Base-by-base conservation (phyloP, 2,888 invertebrate species). In the Chorisops tibialis region DNA sequence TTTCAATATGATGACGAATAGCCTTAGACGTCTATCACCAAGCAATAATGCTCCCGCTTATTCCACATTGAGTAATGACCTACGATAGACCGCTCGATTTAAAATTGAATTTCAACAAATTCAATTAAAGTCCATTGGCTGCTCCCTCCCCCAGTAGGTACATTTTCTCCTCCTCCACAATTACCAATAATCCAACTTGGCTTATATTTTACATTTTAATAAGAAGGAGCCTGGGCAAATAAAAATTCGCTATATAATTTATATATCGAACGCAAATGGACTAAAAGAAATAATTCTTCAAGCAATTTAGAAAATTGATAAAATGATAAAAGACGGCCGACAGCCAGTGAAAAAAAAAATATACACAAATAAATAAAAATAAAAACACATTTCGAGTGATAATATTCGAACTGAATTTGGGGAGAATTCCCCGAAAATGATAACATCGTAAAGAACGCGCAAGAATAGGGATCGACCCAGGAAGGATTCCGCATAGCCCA, bases 251-350 rank as follows among this genome's bases (percentile, higher is more conserved):
- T 52, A 5, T 24, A 43, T 59, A 63, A 59, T 63, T 63, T 63
- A 59, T 52, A 59, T 45, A 43, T 60, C 21, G 24, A 43, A 19
- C 30, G 14, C 47, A 63, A 63, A 59, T 63, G 47, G 59, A 19
- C 52, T 24, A 45, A 63, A 63, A 54, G 49, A 49, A 63, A n/a
- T n/a, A n/a, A 59, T 48, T 48, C 59, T 41, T 30, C 56, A 49
- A 52, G 59, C 48, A 60, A 63, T 63, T 63, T 54, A 4, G 45
- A 51, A 54, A 63, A 63, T 63, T 52, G 59, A 52, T 60, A 47
- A 48, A 63, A 60, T 63, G 59, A 63, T 63, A 52, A 52, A 63
- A 48, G 49, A 47, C 47, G 51, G 22, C 43, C 30, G 11, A 30
- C 22, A 11, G 18, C 18, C 35, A 16, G 56, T 43, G 56, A 56